Evolutionary conservation across 2,113 vertebrate genomes (phyloP).

Genomic region (Brachyistius frenatus): DNA sequence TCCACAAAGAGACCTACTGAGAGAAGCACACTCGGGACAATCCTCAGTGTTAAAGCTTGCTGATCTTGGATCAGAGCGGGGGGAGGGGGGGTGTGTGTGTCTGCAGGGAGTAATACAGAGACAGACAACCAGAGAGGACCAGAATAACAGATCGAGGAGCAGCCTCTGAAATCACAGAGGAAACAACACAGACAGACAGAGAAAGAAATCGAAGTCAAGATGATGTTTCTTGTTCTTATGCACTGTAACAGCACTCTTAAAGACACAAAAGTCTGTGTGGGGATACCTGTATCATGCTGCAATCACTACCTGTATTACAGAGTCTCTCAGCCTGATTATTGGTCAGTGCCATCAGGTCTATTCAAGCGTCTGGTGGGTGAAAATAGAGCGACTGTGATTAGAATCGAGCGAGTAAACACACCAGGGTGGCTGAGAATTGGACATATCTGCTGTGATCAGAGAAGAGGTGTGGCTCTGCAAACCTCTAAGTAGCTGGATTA

Average conservation of each 20-base stretch:
- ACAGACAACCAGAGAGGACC: conserved; percentile 59
- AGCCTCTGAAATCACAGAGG: conserved; percentile 50
- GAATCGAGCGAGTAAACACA: conserved; percentile 55
- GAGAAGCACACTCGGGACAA: conserved; percentile 68
- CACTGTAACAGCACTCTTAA: neutral
- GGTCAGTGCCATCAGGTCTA: conserved; percentile 17
- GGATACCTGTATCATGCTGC: conserved; percentile 7
- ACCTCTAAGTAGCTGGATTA: conserved; percentile 78
- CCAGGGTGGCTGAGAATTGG: conserved; percentile 50
- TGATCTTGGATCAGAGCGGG: conserved; percentile 76
- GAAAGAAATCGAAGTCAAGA: conserved; percentile 50
- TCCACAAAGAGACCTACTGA: conserved; percentile 85
- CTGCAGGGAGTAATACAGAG: conserved; percentile 67
- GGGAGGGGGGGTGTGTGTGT: conserved; percentile 28
- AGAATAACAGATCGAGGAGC: conserved; percentile 57
- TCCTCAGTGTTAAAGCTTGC: conserved; percentile 64
- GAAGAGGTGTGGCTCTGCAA: conserved; percentile 56
- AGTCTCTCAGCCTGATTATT: conserved; percentile 34
- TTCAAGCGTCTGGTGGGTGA: conserved; percentile 32
- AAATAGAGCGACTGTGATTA: conserved; percentile 41
- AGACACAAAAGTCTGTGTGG: neutral
- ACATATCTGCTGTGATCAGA: conserved; percentile 74
- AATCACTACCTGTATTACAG: conserved; percentile 25
- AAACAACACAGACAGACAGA: conserved; percentile 23
- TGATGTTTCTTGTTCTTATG: conserved; percentile 32